These are phyloP conservation scores for Eumacrocentrus americanus DNA, from an alignment of 2,888 invertebrate genomes.

Conservation along the genomic window DNA sequence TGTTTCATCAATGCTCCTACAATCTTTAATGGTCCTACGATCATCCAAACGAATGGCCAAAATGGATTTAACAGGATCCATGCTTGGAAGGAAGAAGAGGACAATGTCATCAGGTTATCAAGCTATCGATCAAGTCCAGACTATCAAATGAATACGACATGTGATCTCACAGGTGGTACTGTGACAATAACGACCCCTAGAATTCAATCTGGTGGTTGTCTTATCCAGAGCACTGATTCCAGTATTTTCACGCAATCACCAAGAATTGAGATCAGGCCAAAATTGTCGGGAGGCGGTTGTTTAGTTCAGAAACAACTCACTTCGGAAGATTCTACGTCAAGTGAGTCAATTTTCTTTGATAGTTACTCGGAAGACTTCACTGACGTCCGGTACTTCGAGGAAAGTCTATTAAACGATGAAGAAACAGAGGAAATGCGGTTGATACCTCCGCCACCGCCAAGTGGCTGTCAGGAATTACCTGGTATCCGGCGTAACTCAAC, in stretches of 20 bases:
- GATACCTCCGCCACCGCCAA: conserved; percentile 42
- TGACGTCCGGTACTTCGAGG: conserved; percentile 13
- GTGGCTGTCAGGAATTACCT: conserved; percentile 55
- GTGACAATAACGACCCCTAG: conserved; percentile 49
- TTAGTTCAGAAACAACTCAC: conserved; percentile 42
- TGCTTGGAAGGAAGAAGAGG: not conserved
- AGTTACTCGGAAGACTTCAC: not conserved
- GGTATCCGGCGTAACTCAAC: conserved; percentile 39
- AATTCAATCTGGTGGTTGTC: conserved; percentile 42
- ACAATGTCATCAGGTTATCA: not conserved
- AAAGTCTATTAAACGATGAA: not conserved
- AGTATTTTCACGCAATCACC: conserved; percentile 42
- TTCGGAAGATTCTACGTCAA: conserved; percentile 22
- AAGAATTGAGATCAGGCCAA: conserved; percentile 48
- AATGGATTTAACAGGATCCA: conserved; percentile 1
- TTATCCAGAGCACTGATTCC: conserved; percentile 44
- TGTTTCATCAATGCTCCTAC: conserved; percentile 52
- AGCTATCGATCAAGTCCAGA: no score
- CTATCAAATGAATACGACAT: conserved; percentile 47
- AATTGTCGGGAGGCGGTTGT: conserved; percentile 44
- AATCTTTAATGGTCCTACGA: conserved; percentile 46
- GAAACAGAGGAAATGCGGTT: conserved; percentile 26
- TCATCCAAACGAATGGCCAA: conserved; percentile 37
- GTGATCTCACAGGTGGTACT: conserved; percentile 47
- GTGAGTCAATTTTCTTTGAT: conserved; percentile 13